These are phyloP conservation scores for Oligia fasciuncula DNA, from an alignment of 2,888 invertebrate genomes.

Conservation along the genomic window DNA sequence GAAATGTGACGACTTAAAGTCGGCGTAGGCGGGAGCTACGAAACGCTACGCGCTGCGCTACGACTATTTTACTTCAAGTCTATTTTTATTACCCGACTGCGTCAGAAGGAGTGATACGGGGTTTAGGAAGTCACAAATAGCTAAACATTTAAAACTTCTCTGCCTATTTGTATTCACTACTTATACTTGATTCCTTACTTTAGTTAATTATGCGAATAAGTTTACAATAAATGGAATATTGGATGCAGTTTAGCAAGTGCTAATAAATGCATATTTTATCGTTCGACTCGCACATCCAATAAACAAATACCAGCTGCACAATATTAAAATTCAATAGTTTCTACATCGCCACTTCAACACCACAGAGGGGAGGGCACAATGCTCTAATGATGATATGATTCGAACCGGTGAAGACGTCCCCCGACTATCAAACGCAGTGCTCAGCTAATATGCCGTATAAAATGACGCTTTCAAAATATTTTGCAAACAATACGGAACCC, in stretches of 20 bases:
- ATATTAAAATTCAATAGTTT: slow-evolving; percentile 72
- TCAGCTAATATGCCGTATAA: slow-evolving; percentile 88
- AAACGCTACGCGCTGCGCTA: slow-evolving; percentile 14
- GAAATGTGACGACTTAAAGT: neutral
- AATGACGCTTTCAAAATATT: slow-evolving; percentile 90
- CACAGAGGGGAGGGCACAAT: slow-evolving; percentile 77
- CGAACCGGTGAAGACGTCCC: slow-evolving; percentile 83
- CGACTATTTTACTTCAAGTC: neutral
- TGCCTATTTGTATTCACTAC: neutral
- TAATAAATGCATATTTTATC: slow-evolving; percentile 23
- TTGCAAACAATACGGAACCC: slow-evolving; percentile 88
- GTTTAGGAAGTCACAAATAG: no score
- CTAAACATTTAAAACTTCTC: no score
- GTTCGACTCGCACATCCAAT: slow-evolving; percentile 18
- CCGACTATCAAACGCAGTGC: slow-evolving; percentile 86
- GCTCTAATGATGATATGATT: slow-evolving; percentile 87
- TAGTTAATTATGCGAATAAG: neutral
- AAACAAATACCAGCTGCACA: slow-evolving; percentile 41
- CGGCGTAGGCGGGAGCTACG: slow-evolving; percentile 32
- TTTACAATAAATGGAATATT: neutral
- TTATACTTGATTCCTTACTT: neutral
- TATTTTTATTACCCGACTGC: neutral
- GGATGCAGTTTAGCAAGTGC: slow-evolving; percentile 1
- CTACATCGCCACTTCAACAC: slow-evolving; percentile 73
- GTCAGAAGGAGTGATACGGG: no score